Evolutionary conservation across 1,140 invertebrate species (phyloP).

Genomic region (Scaptomyza hsui): DNA sequence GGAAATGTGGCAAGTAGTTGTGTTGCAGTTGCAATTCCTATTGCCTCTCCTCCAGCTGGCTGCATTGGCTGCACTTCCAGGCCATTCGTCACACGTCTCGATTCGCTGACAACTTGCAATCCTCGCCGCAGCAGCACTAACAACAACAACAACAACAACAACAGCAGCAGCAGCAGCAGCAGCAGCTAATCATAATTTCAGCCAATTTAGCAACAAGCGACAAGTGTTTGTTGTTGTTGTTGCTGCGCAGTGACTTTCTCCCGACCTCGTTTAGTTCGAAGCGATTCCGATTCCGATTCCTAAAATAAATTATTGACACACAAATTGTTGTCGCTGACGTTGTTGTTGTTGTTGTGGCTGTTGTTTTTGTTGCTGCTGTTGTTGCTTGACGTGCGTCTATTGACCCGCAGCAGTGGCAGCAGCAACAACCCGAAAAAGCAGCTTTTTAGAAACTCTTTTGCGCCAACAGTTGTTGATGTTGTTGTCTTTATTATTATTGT

Average conservation of each 20-base stretch:
- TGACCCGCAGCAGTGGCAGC: slow-evolving; percentile 49
- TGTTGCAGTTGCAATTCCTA: slow-evolving; percentile 16
- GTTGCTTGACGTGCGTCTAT: slow-evolving; percentile 53
- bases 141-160: slow-evolving; percentile 11
- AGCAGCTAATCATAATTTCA: slow-evolving; percentile 71
- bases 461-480: slow-evolving; percentile 23
- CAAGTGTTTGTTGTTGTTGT: slow-evolving; percentile 56
- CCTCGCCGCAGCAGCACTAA: slow-evolving; percentile 36
- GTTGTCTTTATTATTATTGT: slow-evolving; percentile 5
- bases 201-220: slow-evolving; percentile 67
- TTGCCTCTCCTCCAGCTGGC: slow-evolving; percentile 26
- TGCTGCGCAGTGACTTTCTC: slow-evolving; percentile 67
- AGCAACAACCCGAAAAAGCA: slow-evolving; percentile 22
- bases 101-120: slow-evolving; percentile 73
- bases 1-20: slow-evolving; percentile 50
- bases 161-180: slow-evolving; percentile 21
- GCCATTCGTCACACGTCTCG: slow-evolving; percentile 78
- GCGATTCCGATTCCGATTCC: slow-evolving; percentile 64
- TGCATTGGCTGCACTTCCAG: slow-evolving; percentile 74
- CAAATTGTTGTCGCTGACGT: slow-evolving; percentile 47
- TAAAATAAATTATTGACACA: slow-evolving; percentile 76
- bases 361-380: slow-evolving; percentile 17
- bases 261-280: slow-evolving; percentile 74
- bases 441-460: slow-evolving; percentile 46
- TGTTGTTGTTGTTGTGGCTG: slow-evolving; percentile 4